Percentiles rank a stretch among this genome's conserved stretches.
phyloP scores from a whole-genome alignment of 2,888 invertebrate species.

The Aporophyla lueneburgensis region DNA sequence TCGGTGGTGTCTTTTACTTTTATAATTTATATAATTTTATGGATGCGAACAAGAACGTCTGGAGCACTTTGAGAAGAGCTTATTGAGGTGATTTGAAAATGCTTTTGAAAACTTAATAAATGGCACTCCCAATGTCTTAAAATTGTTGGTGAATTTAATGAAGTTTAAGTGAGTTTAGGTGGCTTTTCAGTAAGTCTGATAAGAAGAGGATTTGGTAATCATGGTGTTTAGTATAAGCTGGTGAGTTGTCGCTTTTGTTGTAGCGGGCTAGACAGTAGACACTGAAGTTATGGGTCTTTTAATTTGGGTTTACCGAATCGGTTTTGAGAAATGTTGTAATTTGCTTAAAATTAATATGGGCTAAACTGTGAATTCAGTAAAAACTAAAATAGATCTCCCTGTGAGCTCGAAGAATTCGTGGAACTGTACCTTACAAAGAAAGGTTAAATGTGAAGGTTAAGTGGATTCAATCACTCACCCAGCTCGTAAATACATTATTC shows the following conservation, averaged over 20 bases:
- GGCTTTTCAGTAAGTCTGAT: slow-evolving; percentile 55
- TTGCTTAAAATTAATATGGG: slow-evolving; percentile 8
- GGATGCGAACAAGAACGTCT: slow-evolving; percentile 66
- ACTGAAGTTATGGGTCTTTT: slow-evolving; percentile 34
- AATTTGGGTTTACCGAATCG: slow-evolving; percentile 30
- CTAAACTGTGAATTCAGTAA: neutral
- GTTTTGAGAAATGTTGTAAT: slow-evolving; percentile 31
- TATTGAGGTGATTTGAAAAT: slow-evolving; percentile 68
- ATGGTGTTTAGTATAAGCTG: slow-evolving; percentile 49
- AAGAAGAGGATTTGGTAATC: slow-evolving; percentile 43
- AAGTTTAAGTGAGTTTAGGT: slow-evolving; percentile 62
- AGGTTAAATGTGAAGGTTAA: neutral
- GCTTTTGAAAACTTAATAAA: slow-evolving; percentile 66
- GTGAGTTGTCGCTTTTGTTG: slow-evolving; percentile 36
- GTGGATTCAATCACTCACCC: neutral
- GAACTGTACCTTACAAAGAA: neutral
- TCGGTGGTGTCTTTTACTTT: slow-evolving; percentile 72
- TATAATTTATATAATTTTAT: slow-evolving; percentile 71
- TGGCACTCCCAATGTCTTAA: slow-evolving; percentile 58
- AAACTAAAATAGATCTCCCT: neutral
- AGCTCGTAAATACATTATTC: neutral
- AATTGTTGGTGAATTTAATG: slow-evolving; percentile 63
- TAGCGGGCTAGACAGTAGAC: slow-evolving; percentile 34
- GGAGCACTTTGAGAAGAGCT: slow-evolving; percentile 71
- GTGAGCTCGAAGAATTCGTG: neutral